Evolutionary conservation across 2,888 invertebrate species (phyloP), one percentile per base, ranked within the genome.

Genomic region (Eupithecia pulchellata): DNA sequence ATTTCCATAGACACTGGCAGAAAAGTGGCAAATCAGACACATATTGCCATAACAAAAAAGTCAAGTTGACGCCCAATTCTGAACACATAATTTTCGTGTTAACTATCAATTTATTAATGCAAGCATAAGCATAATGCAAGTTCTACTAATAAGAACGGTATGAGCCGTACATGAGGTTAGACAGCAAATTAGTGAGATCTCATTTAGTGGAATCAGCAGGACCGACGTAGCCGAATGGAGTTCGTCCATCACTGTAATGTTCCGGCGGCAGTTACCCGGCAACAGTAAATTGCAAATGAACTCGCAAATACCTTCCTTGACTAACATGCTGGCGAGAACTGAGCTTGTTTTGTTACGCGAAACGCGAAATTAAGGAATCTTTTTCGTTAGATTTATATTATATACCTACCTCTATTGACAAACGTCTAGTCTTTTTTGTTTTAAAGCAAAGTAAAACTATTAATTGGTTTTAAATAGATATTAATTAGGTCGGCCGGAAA

Each of bases 201-300:
- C 82, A 84, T 87, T 86, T 81, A 76, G 75, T 79, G 73, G 80
- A 84, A 86, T 85, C 85, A 84, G 82, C 69, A 74, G 73, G 72
- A 67, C 67, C 75, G 72, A 70, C 69, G 69, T 47, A 67, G 64
- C 61, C 73, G 64, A 67, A 71, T 63, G 67, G 68, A 69, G 78
- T 72, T 68, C 75, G 75, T 76, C 73, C 75, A 77, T 77, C 77
- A 72, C 74, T 73, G 75, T 76, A 77, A 79, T 77, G 76, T 71
- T 74, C 74, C 73, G 74, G 69, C 69, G 72, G 69, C 75, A 72
- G 69, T 72, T 68, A 72, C 73, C 72, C 71, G 55, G 67, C 75
- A 71, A 68, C 69, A 78, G 75, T 75, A 76, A 77, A 78, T 78
- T 77, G 75, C 76, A 77, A 77, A 76, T 79, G 78, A 78, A 76